phyloP scores from a whole-genome alignment of 1,140 invertebrate species.

The Bombus waltoni region DNA sequence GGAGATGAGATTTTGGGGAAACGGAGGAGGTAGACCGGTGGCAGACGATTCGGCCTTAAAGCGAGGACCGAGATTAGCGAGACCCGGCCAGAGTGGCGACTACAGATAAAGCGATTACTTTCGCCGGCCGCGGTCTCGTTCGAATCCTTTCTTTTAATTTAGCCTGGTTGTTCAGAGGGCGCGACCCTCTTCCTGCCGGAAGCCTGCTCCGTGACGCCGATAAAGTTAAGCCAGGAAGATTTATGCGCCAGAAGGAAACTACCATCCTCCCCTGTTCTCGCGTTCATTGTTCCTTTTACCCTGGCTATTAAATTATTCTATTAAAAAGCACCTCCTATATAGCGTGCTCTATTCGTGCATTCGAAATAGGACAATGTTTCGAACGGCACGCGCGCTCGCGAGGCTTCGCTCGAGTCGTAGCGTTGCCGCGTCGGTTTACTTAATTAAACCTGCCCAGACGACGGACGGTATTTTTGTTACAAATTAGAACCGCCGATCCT shows the following conservation, averaged over 20 bases:
- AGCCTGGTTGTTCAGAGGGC: slow-evolving; percentile 55
- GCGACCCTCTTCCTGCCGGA: neutral
- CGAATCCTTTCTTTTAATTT: slow-evolving; percentile 74
- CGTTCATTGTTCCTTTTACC: slow-evolving; percentile 12
- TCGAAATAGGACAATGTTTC: neutral
- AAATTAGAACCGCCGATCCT: slow-evolving; percentile 44
- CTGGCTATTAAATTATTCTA: neutral
- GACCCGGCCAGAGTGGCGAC: slow-evolving; percentile 58
- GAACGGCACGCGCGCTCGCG: neutral
- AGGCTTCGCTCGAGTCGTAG: no score
- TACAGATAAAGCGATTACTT: slow-evolving; percentile 75
- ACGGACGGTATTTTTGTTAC: slow-evolving; percentile 39
- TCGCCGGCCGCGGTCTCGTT: slow-evolving; percentile 68
- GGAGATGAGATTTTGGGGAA: slow-evolving; percentile 54
- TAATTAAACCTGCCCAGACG: slow-evolving; percentile 44
- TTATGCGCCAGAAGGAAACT: slow-evolving; percentile 57
- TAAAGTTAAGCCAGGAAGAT: slow-evolving; percentile 71
- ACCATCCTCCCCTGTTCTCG: neutral
- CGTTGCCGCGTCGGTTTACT: slow-evolving; percentile 6
- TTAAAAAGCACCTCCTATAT: neutral
- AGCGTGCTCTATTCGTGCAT: neutral
- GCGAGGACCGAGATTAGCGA: slow-evolving; percentile 63
- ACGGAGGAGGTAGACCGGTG: slow-evolving; percentile 15
- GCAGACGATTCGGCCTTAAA: slow-evolving; percentile 57
- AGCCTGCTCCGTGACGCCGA: slow-evolving; percentile 58